Evolutionary conservation across 2,113 vertebrate genomes (phyloP).

Genomic region (Bungarus multicinctus): DNA sequence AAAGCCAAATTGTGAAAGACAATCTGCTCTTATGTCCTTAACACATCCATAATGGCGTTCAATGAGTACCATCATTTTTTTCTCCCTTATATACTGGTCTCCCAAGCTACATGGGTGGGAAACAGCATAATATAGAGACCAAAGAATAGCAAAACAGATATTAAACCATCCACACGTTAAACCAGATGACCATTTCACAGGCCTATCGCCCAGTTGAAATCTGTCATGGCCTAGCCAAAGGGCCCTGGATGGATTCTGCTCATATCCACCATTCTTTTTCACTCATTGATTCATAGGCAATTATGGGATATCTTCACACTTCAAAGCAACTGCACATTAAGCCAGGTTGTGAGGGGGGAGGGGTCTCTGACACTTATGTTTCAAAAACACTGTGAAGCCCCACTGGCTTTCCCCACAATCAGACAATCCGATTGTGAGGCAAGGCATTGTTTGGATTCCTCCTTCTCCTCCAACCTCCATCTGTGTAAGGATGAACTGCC

Average conservation of each 20-base stretch:
- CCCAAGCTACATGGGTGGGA: neutral
- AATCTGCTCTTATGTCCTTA: neutral
- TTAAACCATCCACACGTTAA: neutral
- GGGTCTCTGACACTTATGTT: neutral
- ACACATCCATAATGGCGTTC: neutral
- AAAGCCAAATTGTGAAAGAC: neutral
- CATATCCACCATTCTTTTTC: neutral
- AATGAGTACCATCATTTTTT: neutral
- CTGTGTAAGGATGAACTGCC: neutral
- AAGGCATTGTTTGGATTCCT: neutral
- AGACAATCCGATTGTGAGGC: neutral
- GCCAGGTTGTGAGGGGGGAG: rapidly evolving
- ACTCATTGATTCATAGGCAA: neutral
- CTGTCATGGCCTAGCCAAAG: neutral
- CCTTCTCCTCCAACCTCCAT: neutral
- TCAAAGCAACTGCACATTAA: neutral
- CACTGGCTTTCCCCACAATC: neutral
- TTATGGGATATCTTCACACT: neutral
- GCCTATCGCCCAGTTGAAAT: neutral
- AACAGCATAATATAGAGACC: neutral
- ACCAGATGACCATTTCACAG: neutral
- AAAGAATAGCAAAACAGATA: neutral
- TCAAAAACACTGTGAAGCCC: neutral
- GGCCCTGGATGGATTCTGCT: neutral
- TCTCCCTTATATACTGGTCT: neutral